These are phyloP conservation scores for Burhinus bistriatus DNA, from an alignment of 2,113 vertebrate species.

Conservation along the genomic window DNA sequence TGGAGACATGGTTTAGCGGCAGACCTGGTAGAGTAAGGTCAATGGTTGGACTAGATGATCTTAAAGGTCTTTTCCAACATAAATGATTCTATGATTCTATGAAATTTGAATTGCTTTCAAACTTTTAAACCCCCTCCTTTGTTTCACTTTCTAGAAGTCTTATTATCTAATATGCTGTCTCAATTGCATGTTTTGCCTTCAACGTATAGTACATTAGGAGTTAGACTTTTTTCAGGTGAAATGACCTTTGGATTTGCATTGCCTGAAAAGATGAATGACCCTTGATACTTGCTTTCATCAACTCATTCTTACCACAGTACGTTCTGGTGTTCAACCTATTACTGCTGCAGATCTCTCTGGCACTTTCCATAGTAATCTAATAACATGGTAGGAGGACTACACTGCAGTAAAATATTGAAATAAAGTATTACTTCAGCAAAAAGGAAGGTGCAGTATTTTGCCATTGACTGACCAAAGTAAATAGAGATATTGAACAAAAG, in stretches of 20 bases:
- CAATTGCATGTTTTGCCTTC: conserved; percentile 19
- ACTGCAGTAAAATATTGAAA: not conserved
- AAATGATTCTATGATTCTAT: too few relatives aligned
- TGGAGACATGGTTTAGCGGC: too few relatives aligned
- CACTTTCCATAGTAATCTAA: not conserved
- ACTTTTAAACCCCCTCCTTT: conserved; percentile 1
- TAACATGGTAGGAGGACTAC: not conserved
- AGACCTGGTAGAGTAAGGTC: too few relatives aligned
- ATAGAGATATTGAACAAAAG: not conserved
- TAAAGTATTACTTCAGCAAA: not conserved
- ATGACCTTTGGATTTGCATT: conserved; percentile 45
- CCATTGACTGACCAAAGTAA: not conserved
- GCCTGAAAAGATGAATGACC: not conserved
- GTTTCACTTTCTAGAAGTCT: conserved; percentile 33
- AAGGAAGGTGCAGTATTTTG: not conserved
- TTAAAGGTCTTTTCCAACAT: too few relatives aligned
- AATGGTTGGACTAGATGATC: too few relatives aligned
- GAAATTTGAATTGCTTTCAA: conserved; percentile 28
- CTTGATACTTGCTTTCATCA: not conserved
- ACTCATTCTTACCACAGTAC: not conserved
- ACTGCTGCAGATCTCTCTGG: not conserved
- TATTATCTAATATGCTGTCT: not conserved
- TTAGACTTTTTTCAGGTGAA: conserved; percentile 6
- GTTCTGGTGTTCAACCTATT: not conserved
- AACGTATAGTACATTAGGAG: not conserved